A percentile compares a stretch with the other conserved stretches of the same genome.
phyloP scores from a whole-genome alignment of 2,888 invertebrate genomes.

The Pristionchus maxplancki region DNA sequence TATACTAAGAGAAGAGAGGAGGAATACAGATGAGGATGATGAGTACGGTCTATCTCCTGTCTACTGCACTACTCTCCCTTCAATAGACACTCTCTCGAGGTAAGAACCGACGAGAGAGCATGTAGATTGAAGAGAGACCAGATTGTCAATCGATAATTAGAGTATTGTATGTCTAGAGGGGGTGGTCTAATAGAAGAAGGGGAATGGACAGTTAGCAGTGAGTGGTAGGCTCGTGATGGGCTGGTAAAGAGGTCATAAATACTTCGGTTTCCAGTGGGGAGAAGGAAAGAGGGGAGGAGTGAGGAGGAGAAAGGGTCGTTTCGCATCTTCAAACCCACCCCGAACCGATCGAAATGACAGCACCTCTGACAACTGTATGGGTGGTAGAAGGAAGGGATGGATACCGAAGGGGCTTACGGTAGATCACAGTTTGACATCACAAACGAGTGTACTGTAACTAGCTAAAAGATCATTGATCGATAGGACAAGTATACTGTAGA shows the following conservation, averaged over 20 bases:
- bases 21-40: constrained; percentile 1
- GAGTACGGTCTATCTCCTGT: constrained; percentile 1
- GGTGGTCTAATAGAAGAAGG: not conserved
- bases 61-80: constrained; percentile 5
- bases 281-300: not conserved
- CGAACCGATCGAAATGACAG: constrained; percentile 33
- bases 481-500: not conserved
- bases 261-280: constrained; percentile 6
- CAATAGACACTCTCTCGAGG: not conserved
- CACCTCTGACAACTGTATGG: constrained; percentile 32
- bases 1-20: not conserved
- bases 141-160: constrained; percentile 6
- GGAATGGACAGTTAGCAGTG: not conserved
- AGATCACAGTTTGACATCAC: constrained; percentile 1
- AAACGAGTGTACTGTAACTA: not conserved
- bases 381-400: not conserved
- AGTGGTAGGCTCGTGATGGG: constrained; percentile 30
- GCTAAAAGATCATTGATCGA: not conserved
- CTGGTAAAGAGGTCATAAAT: constrained; percentile 39
- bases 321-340: constrained; percentile 27
- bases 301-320: constrained; percentile 21
- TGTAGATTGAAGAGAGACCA: not conserved
- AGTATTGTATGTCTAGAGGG: constrained; percentile 5
- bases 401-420: not conserved
- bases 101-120: not conserved